phyloP scores from a whole-genome alignment of 2,113 vertebrate genomes.

The Mesembrinibis cayennensis region DNA sequence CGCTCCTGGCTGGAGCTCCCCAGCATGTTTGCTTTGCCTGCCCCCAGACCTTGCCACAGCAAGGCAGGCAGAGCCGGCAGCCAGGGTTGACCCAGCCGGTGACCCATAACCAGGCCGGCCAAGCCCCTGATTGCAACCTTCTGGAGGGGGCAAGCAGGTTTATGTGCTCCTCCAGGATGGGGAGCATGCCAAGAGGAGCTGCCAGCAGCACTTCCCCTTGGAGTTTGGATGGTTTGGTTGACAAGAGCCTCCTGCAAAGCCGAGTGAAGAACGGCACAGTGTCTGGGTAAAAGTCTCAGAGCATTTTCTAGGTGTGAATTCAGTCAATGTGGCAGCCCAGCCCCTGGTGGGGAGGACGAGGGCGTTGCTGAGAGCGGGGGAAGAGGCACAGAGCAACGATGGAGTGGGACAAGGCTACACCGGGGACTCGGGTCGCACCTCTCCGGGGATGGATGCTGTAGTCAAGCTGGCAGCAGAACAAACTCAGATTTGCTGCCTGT shows the following conservation, averaged over 20 bases:
- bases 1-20: slow-evolving; percentile 61
- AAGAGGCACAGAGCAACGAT: not conserved
- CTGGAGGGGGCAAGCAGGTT: slow-evolving; percentile 61
- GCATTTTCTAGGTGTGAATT: not conserved
- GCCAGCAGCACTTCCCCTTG: not conserved
- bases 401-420: not conserved
- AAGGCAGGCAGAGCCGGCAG: slow-evolving; percentile 61
- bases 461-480: not conserved
- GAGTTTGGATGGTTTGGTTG: not conserved
- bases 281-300: fast-evolving
- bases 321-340: not conserved
- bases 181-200: not conserved
- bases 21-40: slow-evolving; percentile 72
- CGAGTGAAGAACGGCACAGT: fast-evolving
- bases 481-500: not conserved
- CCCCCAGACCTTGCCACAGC: slow-evolving; percentile 65
- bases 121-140: slow-evolving; percentile 78
- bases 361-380: not conserved
- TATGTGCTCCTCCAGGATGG: not conserved
- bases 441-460: fast-evolving
- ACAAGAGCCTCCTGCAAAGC: not conserved
- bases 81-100: slow-evolving; percentile 60
- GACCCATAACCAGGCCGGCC: slow-evolving; percentile 69
- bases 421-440: not conserved
- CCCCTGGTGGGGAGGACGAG: not conserved